These are phyloP conservation scores for Laspeyria flexula DNA, from an alignment of 2,888 invertebrate genomes.

Conservation along the genomic window DNA sequence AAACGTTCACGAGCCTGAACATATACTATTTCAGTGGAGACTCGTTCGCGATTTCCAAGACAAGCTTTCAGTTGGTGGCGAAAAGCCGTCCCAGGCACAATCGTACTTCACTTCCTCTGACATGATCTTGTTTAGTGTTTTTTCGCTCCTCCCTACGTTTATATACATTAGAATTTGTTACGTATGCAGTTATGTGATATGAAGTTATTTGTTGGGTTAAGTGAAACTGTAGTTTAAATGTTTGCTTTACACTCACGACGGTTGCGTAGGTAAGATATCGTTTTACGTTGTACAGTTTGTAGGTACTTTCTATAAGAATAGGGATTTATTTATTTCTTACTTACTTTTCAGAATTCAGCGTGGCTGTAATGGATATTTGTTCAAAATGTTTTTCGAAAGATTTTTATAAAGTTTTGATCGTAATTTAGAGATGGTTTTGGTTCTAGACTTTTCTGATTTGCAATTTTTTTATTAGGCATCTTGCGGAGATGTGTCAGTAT, in stretches of 20 bases:
- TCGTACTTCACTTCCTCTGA: slow-evolving; percentile 25
- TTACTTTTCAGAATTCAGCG: neutral
- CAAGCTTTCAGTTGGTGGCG: slow-evolving; percentile 66
- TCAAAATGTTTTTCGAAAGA: neutral
- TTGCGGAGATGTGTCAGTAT: neutral
- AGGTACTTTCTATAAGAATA: slow-evolving; percentile 32
- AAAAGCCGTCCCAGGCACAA: slow-evolving; percentile 51
- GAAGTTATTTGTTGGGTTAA: slow-evolving; percentile 60
- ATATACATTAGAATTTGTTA: slow-evolving; percentile 51
- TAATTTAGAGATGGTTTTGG: too few species aligned
- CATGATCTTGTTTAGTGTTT: slow-evolving; percentile 46
- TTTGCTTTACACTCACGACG: slow-evolving; percentile 73
- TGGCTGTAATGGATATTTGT: neutral
- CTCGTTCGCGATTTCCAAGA: slow-evolving; percentile 52
- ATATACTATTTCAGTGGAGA: slow-evolving; percentile 48
- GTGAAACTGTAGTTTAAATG: slow-evolving; percentile 75
- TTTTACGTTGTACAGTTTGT: slow-evolving; percentile 44
- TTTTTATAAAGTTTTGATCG: too few species aligned
- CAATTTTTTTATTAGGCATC: neutral
- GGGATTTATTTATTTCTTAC: neutral
- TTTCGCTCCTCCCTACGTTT: slow-evolving; percentile 41
- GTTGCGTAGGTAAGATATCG: slow-evolving; percentile 73
- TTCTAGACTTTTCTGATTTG: neutral
- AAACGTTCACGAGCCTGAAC: slow-evolving; percentile 63
- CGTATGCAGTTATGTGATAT: slow-evolving; percentile 54